These are phyloP conservation scores for Boloria euphrosyne DNA, from an alignment of 2,888 invertebrate genomes.

Conservation along the genomic window DNA sequence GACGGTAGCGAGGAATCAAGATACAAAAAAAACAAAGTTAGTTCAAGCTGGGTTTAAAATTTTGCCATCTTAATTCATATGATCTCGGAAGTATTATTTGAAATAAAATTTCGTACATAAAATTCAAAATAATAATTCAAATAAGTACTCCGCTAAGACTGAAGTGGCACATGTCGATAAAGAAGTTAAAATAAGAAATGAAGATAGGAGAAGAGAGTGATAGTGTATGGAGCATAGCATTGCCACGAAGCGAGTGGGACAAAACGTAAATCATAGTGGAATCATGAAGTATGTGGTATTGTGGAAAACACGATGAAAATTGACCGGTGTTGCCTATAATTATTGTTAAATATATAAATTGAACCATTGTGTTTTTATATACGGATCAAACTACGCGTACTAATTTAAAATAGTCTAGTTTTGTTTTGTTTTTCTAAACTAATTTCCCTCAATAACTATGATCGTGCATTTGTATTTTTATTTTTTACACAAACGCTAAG, in stretches of 20 bases:
- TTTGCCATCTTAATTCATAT: constrained; percentile 32
- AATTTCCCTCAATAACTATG: constrained; percentile 50
- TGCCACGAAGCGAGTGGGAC: constrained; percentile 79
- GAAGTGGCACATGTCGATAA: constrained; percentile 36
- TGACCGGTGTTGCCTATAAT: constrained; percentile 25
- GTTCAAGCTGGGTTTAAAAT: constrained; percentile 62
- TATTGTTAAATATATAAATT: constrained; percentile 16
- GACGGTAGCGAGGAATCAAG: constrained; percentile 87
- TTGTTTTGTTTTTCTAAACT: constrained; percentile 22
- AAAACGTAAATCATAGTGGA: constrained; percentile 64
- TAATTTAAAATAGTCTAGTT: constrained; percentile 20
- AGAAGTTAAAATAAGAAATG: constrained; percentile 44
- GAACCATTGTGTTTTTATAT: constrained; percentile 16
- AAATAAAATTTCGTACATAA: constrained; percentile 16
- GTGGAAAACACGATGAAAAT: constrained; percentile 20
- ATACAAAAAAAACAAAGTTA: constrained; percentile 83
- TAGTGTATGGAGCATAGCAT: constrained; percentile 72
- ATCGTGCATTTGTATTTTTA: constrained; percentile 57
- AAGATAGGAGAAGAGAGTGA: constrained; percentile 52
- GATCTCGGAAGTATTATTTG: constrained; percentile 36
- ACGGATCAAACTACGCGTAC: constrained; percentile 18
- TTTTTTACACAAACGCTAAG: constrained; percentile 30
- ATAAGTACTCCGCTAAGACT: constrained; percentile 30
- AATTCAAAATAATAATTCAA: constrained; percentile 36
- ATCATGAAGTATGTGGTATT: constrained; percentile 52